These are phyloP conservation scores for Pionites leucogaster DNA, from an alignment of 2,113 vertebrate genomes.

Conservation along the genomic window DNA sequence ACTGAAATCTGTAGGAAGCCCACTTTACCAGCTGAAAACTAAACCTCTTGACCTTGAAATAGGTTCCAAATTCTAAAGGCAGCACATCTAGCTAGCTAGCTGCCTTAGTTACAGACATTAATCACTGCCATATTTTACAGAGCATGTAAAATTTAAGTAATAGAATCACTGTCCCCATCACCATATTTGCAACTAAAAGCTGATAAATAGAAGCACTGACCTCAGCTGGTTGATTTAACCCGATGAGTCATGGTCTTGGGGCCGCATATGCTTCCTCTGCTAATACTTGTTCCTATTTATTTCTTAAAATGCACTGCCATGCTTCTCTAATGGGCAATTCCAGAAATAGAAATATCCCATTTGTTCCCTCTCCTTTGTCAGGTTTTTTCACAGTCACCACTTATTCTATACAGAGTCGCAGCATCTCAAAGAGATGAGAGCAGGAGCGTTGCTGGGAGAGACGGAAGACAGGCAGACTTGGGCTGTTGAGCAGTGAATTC, in stretches of 20 bases:
- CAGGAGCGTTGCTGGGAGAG: not conserved
- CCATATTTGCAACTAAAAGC: constrained; percentile 30
- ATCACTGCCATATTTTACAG: constrained; percentile 4
- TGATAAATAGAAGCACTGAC: constrained; percentile 64
- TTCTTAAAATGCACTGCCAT: constrained; percentile 36
- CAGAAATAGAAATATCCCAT: constrained; percentile 65
- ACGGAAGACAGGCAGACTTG: not conserved
- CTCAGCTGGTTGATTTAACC: constrained; percentile 65
- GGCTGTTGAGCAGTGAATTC: not conserved
- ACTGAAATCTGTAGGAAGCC: not conserved
- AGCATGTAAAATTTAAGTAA: constrained; percentile 64
- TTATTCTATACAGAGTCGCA: not conserved
- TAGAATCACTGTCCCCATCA: constrained; percentile 20
- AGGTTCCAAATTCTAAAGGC: constrained; percentile 32
- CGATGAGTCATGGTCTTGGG: constrained; percentile 52
- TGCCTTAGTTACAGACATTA: constrained; percentile 21
- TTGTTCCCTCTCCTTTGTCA: constrained; percentile 24
- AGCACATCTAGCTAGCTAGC: not conserved
- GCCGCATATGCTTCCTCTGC: constrained; percentile 47
- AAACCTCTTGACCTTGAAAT: constrained; percentile 50
- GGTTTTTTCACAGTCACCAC: not conserved
- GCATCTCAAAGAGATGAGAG: not conserved
- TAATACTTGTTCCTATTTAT: constrained; percentile 62
- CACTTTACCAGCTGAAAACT: not conserved
- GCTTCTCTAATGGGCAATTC: constrained; percentile 61